These are phyloP conservation scores for Falco cherrug DNA, from an alignment of 2,797 vertebrate species.

Conservation along the genomic window DNA sequence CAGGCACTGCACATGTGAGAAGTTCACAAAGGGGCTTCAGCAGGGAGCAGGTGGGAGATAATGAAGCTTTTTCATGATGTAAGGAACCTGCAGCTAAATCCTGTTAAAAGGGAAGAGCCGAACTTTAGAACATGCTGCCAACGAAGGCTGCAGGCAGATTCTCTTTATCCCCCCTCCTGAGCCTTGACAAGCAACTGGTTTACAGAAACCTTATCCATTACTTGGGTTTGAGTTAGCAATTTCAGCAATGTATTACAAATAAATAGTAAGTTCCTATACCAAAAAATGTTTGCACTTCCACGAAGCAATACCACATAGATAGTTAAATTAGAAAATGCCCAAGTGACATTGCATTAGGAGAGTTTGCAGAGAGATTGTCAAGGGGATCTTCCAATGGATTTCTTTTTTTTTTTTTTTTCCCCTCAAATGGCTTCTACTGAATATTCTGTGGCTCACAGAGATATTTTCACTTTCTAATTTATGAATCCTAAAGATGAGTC, in stretches of 20 bases:
- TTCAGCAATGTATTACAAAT: background rate
- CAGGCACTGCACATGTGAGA: background rate
- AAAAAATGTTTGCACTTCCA: background rate
- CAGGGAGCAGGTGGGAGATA: background rate
- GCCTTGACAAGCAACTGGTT: background rate
- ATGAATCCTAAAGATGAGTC: slow-evolving; percentile 52
- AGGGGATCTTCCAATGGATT: background rate
- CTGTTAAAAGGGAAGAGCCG: background rate
- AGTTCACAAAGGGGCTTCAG: background rate
- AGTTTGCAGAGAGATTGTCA: background rate
- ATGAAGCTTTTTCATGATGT: background rate
- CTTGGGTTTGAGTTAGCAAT: background rate
- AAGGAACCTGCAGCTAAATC: background rate
- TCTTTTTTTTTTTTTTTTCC: background rate
- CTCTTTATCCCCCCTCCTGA: background rate
- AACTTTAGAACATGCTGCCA: background rate
- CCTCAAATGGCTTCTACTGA: background rate
- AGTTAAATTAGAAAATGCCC: background rate
- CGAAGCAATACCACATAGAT: background rate
- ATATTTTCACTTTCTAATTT: slow-evolving; percentile 41
- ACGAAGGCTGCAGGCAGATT: background rate
- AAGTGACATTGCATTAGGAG: background rate
- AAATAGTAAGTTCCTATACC: background rate
- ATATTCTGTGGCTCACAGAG: background rate
- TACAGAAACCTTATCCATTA: background rate